Evolutionary conservation across 2,888 invertebrate genomes (phyloP).

Genomic region (Tinea pellionella): DNA sequence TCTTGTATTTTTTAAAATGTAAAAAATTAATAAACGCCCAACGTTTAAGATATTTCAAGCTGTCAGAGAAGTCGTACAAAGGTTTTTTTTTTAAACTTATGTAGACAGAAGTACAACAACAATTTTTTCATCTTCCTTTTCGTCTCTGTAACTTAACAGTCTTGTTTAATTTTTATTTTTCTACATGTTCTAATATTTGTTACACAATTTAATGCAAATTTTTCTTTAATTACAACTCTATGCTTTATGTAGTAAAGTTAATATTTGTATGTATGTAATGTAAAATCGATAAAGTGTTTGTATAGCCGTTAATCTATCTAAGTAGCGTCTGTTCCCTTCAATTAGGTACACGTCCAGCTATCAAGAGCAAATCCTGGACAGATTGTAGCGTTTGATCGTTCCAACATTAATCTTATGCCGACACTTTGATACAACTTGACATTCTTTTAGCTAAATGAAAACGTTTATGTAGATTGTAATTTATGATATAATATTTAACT

Average conservation of each 20-base stretch:
- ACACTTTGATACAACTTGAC: background rate
- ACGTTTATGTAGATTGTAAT: background rate
- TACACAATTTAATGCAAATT: background rate
- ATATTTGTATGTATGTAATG: background rate
- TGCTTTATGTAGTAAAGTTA: background rate
- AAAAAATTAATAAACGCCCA: background rate
- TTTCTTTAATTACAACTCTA: background rate
- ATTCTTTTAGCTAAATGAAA: background rate
- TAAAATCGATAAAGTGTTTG: background rate
- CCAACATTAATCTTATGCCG: background rate
- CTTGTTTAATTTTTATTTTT: background rate
- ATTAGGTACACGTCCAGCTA: slow-evolving; percentile 6
- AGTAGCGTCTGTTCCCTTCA: slow-evolving; percentile 3
- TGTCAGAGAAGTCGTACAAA: background rate
- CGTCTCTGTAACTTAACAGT: background rate
- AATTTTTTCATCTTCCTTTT: background rate
- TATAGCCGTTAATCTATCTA: slow-evolving; percentile 3
- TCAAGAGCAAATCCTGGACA: slow-evolving; percentile 6
- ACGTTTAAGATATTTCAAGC: background rate
- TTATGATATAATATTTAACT: too few relatives aligned
- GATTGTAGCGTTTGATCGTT: background rate
- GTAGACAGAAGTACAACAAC: background rate
- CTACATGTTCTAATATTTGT: background rate
- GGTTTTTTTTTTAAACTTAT: background rate
- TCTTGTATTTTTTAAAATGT: background rate